phyloP scores from a whole-genome alignment of 1,140 invertebrate species.

The Rhagoletis pomonella region DNA sequence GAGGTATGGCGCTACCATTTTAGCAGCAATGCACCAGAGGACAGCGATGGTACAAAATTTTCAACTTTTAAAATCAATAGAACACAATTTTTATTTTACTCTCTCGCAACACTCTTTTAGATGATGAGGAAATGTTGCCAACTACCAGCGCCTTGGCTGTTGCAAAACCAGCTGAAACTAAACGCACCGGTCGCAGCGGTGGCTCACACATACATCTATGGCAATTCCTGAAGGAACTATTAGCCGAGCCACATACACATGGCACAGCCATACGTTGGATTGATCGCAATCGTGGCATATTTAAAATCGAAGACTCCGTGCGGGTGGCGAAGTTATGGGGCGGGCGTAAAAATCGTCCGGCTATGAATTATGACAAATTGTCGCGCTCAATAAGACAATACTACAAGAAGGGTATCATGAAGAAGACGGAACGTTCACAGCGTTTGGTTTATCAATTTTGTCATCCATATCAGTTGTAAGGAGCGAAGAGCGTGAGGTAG shows the following conservation, averaged over 20 bases:
- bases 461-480: conserved; percentile 91
- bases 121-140: conserved; percentile 77
- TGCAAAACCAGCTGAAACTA: conserved; percentile 59
- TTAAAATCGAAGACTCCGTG: conserved; percentile 99
- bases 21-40: conserved; percentile 20
- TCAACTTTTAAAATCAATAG: not conserved
- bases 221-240: conserved; percentile 98
- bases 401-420: conserved; percentile 99
- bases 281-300: conserved; percentile 94
- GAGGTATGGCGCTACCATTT: conserved; percentile 85
- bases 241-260: conserved; percentile 89
- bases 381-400: conserved; percentile 98
- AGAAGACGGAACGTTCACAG: conserved; percentile 98
- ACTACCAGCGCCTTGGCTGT: conserved; percentile 54
- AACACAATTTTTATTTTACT: not conserved
- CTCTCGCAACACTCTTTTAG: conserved; percentile 65
- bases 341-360: conserved; percentile 96
- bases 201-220: conserved; percentile 97
- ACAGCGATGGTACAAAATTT: not conserved
- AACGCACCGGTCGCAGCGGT: conserved; percentile 74
- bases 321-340: conserved; percentile 97
- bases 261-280: conserved; percentile 97
- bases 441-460: conserved; percentile 99
- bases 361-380: conserved; percentile 99
- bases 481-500: not conserved